phyloP scores from a whole-genome alignment of 2,113 vertebrate genomes.

The Aegypius monachus region DNA sequence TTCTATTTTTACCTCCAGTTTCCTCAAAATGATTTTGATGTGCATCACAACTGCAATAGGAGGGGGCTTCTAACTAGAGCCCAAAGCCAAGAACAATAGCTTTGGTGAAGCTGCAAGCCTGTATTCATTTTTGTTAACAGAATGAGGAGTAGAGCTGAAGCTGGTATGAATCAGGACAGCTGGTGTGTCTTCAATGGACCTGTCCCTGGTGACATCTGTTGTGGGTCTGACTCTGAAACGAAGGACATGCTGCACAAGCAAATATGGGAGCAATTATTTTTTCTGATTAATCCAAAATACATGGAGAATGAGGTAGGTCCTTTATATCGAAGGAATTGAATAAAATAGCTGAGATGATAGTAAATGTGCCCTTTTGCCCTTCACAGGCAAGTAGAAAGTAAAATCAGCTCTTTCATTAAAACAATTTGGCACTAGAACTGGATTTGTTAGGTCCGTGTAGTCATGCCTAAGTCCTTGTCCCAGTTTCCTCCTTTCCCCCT shows the following conservation, averaged over 20 bases:
- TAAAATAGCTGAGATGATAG: neutral
- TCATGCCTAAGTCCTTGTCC: neutral
- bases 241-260: neutral
- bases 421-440: neutral
- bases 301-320: neutral
- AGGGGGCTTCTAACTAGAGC: neutral
- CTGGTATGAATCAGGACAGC: neutral
- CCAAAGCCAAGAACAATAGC: neutral
- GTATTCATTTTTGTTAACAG: neutral
- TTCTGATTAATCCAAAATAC: neutral
- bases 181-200: neutral
- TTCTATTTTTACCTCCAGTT: neutral
- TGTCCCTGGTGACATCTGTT: neutral
- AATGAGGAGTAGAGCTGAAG: neutral
- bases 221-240: neutral
- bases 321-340: neutral
- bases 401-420: neutral
- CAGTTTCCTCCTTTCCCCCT: neutral
- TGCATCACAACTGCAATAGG: neutral
- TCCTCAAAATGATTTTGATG: neutral
- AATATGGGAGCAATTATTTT: neutral
- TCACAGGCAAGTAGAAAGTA: neutral
- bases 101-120: neutral
- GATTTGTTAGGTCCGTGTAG: neutral
- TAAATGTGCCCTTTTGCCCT: neutral